Evolutionary conservation across 2,113 vertebrate species (phyloP).

Genomic region (Pterocles orientalis): DNA sequence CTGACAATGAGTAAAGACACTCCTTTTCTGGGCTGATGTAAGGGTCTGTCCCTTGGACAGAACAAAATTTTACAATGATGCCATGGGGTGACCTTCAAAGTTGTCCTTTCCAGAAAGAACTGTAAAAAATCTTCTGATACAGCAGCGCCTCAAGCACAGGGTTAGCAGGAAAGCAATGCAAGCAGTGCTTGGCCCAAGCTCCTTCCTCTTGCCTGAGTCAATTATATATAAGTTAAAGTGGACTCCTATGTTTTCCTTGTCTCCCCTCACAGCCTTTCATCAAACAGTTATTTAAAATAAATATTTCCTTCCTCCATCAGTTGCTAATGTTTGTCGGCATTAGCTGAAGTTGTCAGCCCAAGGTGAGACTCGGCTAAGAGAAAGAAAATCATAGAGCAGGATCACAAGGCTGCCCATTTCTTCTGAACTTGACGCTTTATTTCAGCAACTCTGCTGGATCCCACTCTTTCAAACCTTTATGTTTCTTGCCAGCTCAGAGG

Average conservation of each 20-base stretch:
- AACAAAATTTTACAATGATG: background rate
- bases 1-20: background rate
- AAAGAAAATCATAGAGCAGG: background rate
- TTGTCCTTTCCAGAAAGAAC: background rate
- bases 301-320: background rate
- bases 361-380: background rate
- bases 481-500: background rate
- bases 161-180: background rate
- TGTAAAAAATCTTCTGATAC: background rate
- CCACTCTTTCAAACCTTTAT: background rate
- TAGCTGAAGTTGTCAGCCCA: background rate
- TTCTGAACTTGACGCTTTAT: background rate
- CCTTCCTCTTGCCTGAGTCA: background rate
- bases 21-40: background rate
- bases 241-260: background rate
- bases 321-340: background rate
- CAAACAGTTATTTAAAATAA: background rate
- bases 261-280: background rate
- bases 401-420: background rate
- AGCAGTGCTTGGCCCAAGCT: background rate
- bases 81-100: background rate
- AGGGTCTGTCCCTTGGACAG: background rate
- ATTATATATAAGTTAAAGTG: background rate
- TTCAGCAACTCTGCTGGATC: constrained; percentile 14
- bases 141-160: background rate